Conservation (phyloP, 2,888 invertebrate genomes). For the Pemphredon lugubris region DNA sequence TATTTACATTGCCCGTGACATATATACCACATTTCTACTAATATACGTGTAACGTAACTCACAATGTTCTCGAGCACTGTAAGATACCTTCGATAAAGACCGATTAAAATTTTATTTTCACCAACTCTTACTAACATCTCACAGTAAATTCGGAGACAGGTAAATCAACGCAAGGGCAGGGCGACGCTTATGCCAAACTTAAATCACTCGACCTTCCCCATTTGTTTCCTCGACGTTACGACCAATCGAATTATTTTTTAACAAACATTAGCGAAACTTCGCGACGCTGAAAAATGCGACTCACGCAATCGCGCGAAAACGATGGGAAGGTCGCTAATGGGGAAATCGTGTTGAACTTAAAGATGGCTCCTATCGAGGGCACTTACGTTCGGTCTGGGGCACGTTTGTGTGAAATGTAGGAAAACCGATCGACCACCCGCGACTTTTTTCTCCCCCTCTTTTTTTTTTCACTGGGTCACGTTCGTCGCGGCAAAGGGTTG, state of each 20-base stretch:
- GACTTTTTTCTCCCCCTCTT: neutral
- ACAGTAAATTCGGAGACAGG: too few relatives aligned
- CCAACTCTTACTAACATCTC: too few relatives aligned
- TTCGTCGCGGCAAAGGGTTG: neutral
- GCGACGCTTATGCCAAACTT: too few relatives aligned
- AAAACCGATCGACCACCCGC: conserved; percentile 9
- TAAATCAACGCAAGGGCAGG: too few relatives aligned
- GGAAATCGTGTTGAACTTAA: conserved; percentile 39
- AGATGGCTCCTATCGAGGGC: conserved; percentile 26
- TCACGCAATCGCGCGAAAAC: conserved; percentile 28
- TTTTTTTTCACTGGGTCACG: conserved; percentile 3
- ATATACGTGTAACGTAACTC: too few relatives aligned
- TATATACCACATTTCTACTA: too few relatives aligned
- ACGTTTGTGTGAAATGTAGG: conserved; percentile 4
- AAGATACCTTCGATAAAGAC: too few relatives aligned
- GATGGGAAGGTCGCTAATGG: conserved; percentile 27
- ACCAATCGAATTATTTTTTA: neutral
- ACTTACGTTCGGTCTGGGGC: conserved; percentile 11
- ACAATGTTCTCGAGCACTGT: too few relatives aligned
- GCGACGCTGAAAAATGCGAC: conserved; percentile 6
- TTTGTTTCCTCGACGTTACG: neutral
- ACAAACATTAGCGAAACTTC: too few relatives aligned
- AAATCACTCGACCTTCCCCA: neutral
- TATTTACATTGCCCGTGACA: too few relatives aligned
- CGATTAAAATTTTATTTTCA: too few relatives aligned